Evolutionary conservation across 1,140 invertebrate genomes (phyloP).

Genomic region (Glomeris maerens): DNA sequence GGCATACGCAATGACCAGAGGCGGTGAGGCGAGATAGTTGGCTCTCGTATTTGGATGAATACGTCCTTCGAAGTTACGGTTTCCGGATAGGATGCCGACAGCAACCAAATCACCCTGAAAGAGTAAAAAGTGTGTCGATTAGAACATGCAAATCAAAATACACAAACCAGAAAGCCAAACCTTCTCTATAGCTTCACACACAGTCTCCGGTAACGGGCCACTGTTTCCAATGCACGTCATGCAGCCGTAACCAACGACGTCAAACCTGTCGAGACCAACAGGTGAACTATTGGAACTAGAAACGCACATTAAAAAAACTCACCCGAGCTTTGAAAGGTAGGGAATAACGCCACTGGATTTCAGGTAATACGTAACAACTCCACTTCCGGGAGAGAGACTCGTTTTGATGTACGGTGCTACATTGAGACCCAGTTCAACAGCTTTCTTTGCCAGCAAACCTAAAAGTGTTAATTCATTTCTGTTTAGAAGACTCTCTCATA

Average conservation of each 20-base stretch:
- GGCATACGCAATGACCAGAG: constrained; percentile 92
- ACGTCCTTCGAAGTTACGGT: constrained; percentile 93
- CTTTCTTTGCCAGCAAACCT: constrained; percentile 89
- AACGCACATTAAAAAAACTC: constrained; percentile 13
- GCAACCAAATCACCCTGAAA: constrained; percentile 74
- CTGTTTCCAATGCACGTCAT: constrained; percentile 99
- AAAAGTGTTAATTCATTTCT: constrained; percentile 9
- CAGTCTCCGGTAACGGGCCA: constrained; percentile 78
- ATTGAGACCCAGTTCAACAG: constrained; percentile 72
- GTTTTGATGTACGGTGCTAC: constrained; percentile 93
- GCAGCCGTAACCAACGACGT: constrained; percentile 79
- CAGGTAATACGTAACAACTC: constrained; percentile 94
- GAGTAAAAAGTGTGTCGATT: constrained; percentile 1
- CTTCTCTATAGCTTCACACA: constrained; percentile 86
- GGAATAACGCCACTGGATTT: constrained; percentile 73
- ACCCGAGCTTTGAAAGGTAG: constrained; percentile 67
- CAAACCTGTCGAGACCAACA: constrained; percentile 41
- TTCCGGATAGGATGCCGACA: constrained; percentile 87
- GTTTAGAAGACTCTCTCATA: background rate
- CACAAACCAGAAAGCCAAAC: constrained; percentile 32
- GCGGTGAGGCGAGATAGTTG: constrained; percentile 90
- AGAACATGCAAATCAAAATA: constrained; percentile 12
- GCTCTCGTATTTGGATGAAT: constrained; percentile 92
- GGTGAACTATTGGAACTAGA: background rate
- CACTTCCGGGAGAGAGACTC: constrained; percentile 86